phyloP scores from a whole-genome alignment of 2,888 invertebrate species.

The Argyra leucocephala region DNA sequence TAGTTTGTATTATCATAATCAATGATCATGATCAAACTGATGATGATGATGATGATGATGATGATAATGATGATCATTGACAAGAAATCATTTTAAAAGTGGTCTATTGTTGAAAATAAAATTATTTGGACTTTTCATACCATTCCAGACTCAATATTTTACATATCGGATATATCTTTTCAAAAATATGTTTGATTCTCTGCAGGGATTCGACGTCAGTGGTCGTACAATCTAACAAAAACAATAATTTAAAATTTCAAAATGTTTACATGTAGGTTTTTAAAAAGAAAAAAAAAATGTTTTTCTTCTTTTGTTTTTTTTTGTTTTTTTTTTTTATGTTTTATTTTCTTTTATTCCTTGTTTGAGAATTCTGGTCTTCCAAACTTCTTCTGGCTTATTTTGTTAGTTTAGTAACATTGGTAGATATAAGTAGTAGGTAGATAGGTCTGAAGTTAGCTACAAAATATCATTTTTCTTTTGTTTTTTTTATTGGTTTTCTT shows the following conservation, averaged over 20 bases:
- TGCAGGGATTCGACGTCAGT: constrained; percentile 10
- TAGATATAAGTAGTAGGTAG: not conserved
- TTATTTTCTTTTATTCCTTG: not conserved
- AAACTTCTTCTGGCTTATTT: not conserved
- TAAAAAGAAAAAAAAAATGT: too few species aligned
- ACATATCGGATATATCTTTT: not conserved
- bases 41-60: too few species aligned
- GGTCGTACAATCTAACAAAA: not conserved
- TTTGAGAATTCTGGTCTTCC: not conserved
- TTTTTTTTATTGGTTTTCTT: too few species aligned
- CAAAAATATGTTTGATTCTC: not conserved
- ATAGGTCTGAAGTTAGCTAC: not conserved
- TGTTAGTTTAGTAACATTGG: not conserved
- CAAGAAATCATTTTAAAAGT: too few species aligned
- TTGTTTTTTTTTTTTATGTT: not conserved
- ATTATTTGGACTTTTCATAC: too few species aligned
- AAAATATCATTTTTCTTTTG: too few species aligned
- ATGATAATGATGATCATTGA: too few species aligned
- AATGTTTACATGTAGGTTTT: not conserved
- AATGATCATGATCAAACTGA: too few species aligned
- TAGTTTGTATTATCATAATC: not conserved
- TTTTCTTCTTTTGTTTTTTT: too few species aligned
- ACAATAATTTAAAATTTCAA: not conserved
- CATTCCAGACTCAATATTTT: too few species aligned
- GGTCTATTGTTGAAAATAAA: too few species aligned